Conservation (phyloP, 2,113 vertebrate species). For the Hippotragus niger region DNA sequence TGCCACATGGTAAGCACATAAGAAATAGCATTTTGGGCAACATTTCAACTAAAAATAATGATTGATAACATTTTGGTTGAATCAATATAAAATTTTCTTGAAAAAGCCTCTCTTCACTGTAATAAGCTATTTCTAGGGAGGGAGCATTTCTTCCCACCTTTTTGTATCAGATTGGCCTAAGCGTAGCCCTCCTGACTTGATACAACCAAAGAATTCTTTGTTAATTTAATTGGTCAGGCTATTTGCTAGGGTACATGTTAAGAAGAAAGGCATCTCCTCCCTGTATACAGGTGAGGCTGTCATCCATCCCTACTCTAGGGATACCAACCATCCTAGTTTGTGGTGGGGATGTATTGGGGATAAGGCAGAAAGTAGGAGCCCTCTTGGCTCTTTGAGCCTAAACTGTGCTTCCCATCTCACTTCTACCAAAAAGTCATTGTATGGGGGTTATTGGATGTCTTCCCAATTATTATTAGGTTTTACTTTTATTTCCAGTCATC, state of each 20-base stretch:
- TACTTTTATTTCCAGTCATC: not conserved
- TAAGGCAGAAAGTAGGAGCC: not conserved
- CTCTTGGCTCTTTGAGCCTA: not conserved
- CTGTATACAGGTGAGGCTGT: not conserved
- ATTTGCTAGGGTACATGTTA: not conserved
- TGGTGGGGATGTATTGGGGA: fast-evolving
- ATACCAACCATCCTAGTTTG: not conserved
- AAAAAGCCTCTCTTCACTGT: not conserved
- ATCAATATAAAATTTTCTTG: not conserved
- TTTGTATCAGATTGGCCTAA: not conserved
- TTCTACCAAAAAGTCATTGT: not conserved
- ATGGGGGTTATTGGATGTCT: not conserved
- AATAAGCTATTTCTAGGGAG: not conserved
- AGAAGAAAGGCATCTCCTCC: not conserved
- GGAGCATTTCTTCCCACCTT: not conserved
- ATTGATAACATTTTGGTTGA: not conserved
- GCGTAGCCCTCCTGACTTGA: not conserved
- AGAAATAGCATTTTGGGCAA: not conserved
- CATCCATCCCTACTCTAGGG: not conserved
- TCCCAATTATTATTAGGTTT: not conserved
- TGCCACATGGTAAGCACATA: not conserved
- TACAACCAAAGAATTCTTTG: not conserved
- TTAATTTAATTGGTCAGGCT: not conserved
- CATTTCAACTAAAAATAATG: not conserved
- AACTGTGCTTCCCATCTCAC: not conserved